Evolutionary conservation across 2,797 vertebrate genomes (phyloP).

Genomic region (Trachurus trachurus): DNA sequence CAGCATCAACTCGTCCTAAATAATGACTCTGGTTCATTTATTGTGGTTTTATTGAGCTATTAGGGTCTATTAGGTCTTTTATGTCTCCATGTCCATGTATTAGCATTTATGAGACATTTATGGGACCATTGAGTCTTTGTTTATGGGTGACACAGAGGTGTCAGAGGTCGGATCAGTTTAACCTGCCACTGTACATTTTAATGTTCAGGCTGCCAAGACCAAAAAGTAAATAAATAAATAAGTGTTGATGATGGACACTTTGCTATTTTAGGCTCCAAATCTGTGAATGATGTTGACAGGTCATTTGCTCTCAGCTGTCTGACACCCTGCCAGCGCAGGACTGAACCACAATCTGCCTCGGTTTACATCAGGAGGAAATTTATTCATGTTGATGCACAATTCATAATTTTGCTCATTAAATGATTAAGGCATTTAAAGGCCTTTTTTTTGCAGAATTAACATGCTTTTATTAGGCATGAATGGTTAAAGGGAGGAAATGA

Average conservation of each 20-base stretch:
- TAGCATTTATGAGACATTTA: neutral
- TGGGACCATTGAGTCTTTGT: conserved; percentile 18
- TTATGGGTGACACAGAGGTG: neutral
- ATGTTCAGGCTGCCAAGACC: neutral
- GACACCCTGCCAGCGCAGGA: neutral
- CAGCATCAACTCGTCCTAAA: neutral
- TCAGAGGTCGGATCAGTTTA: conserved; percentile 10
- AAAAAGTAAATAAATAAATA: neutral
- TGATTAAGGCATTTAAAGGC: neutral
- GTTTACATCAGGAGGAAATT: neutral
- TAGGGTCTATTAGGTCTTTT: conserved; percentile 22
- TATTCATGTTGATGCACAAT: neutral
- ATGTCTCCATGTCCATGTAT: neutral
- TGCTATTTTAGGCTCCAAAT: conserved; percentile 14
- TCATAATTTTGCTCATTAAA: neutral
- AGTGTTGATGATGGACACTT: conserved; percentile 15
- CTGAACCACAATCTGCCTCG: neutral
- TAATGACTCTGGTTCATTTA: neutral
- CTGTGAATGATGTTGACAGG: conserved; percentile 8
- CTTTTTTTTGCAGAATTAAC: neutral
- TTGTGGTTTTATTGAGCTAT: conserved; percentile 23
- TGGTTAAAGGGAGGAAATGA: neutral
- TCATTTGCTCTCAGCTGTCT: conserved; percentile 17
- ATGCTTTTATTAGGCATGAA: neutral
- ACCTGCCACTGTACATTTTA: neutral